Evolutionary conservation across 2,888 invertebrate genomes (phyloP).

Genomic region (Encarsia formosa): DNA sequence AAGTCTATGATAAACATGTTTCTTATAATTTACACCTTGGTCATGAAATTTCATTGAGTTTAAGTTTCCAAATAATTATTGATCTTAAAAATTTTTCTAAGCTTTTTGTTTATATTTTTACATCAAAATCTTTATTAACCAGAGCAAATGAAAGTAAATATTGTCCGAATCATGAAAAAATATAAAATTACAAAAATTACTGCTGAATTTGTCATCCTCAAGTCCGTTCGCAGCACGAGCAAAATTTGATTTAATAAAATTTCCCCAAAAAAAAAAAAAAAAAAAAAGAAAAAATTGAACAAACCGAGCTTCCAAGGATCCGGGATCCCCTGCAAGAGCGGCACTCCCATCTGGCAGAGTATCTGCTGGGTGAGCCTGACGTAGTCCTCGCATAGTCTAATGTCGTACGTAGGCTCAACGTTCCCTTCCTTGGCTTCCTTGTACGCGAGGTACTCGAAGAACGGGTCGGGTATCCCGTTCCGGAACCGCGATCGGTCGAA

Average conservation of each 20-base stretch:
- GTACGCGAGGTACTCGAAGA: slow-evolving; percentile 31
- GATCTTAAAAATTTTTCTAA: too few species aligned
- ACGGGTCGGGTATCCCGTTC: slow-evolving; percentile 35
- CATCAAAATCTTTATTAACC: too few species aligned
- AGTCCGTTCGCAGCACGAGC: not conserved
- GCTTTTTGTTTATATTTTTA: too few species aligned
- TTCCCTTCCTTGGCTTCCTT: slow-evolving; percentile 10
- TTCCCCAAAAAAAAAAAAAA: not conserved
- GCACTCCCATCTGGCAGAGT: slow-evolving; percentile 29
- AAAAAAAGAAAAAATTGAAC: not conserved
- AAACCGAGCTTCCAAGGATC: slow-evolving; percentile 33
- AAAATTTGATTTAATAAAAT: not conserved
- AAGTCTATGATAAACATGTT: too few species aligned
- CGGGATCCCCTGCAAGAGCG: slow-evolving; percentile 36
- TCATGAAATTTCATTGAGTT: too few species aligned
- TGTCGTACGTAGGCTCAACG: slow-evolving; percentile 3
- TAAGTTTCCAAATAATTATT: too few species aligned
- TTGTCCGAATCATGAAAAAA: too few species aligned
- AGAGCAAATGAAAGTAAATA: too few species aligned
- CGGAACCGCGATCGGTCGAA: too few species aligned
- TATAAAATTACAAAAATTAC: too few species aligned
- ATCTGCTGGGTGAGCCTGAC: slow-evolving; percentile 28
- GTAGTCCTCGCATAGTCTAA: slow-evolving; percentile 3
- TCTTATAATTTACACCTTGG: too few species aligned
- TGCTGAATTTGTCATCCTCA: not conserved